phyloP scores from a whole-genome alignment of 2,797 vertebrate species.

The Erpetoichthys calabaricus region DNA sequence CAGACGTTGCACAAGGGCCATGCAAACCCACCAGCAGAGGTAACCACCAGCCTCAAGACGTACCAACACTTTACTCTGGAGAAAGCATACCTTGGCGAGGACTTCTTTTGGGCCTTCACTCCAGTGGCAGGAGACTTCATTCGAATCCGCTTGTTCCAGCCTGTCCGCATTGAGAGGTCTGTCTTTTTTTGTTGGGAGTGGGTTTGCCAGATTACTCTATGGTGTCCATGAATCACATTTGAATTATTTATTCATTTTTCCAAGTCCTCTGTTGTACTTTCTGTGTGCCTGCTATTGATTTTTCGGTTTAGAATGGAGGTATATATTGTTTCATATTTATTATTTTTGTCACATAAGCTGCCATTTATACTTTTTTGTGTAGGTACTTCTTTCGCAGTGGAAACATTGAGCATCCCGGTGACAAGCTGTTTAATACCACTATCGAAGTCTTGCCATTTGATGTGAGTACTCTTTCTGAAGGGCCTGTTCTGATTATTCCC shows the following conservation, averaged over 20 bases:
- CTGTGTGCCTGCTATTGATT: too few species aligned
- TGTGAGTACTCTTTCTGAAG: slow-evolving; percentile 55
- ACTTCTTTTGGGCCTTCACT: slow-evolving; percentile 98
- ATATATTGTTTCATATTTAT: too few species aligned
- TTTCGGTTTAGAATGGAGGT: too few species aligned
- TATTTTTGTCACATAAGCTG: too few species aligned
- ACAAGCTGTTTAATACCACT: slow-evolving; percentile 92
- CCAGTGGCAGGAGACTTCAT: slow-evolving; percentile 87
- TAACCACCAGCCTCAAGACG: slow-evolving; percentile 94
- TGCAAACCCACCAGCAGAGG: slow-evolving; percentile 84
- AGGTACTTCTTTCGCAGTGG: slow-evolving; percentile 95
- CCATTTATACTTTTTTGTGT: slow-evolving; percentile 15
- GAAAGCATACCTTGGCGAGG: slow-evolving; percentile 89
- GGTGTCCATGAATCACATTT: too few species aligned
- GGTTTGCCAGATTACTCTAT: too few species aligned
- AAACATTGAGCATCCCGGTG: slow-evolving; percentile 92
- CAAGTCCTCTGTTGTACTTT: too few species aligned
- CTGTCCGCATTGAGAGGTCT: slow-evolving; percentile 79
- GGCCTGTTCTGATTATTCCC: not conserved
- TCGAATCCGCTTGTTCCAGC: slow-evolving; percentile 89
- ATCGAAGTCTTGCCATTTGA: slow-evolving; percentile 91
- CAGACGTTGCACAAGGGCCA: slow-evolving; percentile 85
- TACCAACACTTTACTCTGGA: slow-evolving; percentile 97
- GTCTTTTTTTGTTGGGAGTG: slow-evolving; percentile 22
- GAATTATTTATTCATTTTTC: too few species aligned